A percentile compares a stretch with the other conserved stretches of the same genome.
These are phyloP conservation scores for Hippopotamus amphibius DNA, from an alignment of 2,113 vertebrate species.

Conservation along the genomic window DNA sequence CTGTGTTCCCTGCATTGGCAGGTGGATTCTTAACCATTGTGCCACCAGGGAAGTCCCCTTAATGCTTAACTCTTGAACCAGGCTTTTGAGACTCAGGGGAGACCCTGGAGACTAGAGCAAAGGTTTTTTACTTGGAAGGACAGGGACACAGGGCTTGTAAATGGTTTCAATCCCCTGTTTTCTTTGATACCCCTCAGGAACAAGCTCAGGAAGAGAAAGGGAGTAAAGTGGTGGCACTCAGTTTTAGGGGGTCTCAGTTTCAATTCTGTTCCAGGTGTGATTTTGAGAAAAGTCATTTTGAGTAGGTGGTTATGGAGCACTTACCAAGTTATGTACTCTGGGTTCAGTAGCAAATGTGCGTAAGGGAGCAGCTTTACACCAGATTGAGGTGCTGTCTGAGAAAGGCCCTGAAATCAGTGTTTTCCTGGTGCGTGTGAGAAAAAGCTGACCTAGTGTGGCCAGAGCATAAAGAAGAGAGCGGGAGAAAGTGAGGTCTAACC, in stretches of 20 bases:
- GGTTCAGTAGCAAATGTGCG: neutral
- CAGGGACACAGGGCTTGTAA: neutral
- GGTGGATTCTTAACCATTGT: too few relatives aligned
- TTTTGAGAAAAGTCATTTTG: neutral
- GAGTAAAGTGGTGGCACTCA: neutral
- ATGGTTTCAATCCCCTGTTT: neutral
- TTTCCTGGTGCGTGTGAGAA: neutral
- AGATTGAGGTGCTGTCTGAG: neutral
- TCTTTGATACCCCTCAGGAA: neutral
- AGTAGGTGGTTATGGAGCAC: neutral
- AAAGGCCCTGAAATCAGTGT: neutral
- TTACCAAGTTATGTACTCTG: neutral
- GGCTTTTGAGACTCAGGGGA: neutral
- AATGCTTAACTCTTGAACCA: neutral
- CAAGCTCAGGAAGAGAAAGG: neutral
- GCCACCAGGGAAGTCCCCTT: too few relatives aligned
- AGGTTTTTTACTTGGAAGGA: neutral
- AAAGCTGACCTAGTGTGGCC: rapidly evolving
- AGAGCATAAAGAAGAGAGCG: neutral
- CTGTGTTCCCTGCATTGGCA: too few relatives aligned
- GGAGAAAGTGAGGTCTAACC: neutral
- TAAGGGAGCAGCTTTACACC: rapidly evolving
- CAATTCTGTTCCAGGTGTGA: neutral
- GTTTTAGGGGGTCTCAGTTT: neutral
- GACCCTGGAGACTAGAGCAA: neutral